Percentiles rank a stretch among this genome's conserved stretches.
Conservation (phyloP, 2,888 invertebrate species). For the Clepsis dumicolana region DNA sequence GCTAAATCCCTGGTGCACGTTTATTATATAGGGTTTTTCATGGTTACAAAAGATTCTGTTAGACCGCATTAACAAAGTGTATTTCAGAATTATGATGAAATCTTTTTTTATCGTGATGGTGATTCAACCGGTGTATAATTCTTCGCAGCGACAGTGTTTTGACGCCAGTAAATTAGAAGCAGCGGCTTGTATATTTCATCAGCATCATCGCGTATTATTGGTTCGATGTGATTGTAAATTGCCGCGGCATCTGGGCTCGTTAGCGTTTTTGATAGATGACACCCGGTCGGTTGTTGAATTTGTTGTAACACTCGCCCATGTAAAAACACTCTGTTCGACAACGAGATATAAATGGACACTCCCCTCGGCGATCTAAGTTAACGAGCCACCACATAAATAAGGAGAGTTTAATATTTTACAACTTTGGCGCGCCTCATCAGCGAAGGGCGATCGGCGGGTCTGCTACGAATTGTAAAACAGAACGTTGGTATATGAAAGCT, state of each 20-base stretch:
- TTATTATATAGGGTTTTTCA: constrained; percentile 37
- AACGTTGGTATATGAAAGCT: background rate
- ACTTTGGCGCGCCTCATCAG: constrained; percentile 61
- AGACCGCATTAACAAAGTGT: constrained; percentile 28
- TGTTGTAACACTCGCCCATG: constrained; percentile 79
- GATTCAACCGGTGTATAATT: background rate
- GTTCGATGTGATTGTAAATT: constrained; percentile 78
- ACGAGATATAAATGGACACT: constrained; percentile 81
- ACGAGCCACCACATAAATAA: constrained; percentile 84
- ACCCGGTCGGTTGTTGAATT: constrained; percentile 82
- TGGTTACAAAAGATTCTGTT: constrained; percentile 16
- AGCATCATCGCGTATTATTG: constrained; percentile 78
- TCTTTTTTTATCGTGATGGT: constrained; percentile 2
- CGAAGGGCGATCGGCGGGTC: constrained; percentile 12
- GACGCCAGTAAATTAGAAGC: constrained; percentile 63
- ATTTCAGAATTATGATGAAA: constrained; percentile 5
- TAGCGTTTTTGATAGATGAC: constrained; percentile 85
- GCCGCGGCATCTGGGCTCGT: constrained; percentile 81
- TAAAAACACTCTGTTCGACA: constrained; percentile 83
- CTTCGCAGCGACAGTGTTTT: constrained; percentile 57
- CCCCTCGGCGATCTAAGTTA: constrained; percentile 83
- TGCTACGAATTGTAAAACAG: constrained; percentile 11
- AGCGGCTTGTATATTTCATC: constrained; percentile 62
- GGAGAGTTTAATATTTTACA: constrained; percentile 75
- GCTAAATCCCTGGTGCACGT: constrained; percentile 30